phyloP scores from a whole-genome alignment of 2,888 invertebrate genomes.

The Drosophila neotestacea region DNA sequence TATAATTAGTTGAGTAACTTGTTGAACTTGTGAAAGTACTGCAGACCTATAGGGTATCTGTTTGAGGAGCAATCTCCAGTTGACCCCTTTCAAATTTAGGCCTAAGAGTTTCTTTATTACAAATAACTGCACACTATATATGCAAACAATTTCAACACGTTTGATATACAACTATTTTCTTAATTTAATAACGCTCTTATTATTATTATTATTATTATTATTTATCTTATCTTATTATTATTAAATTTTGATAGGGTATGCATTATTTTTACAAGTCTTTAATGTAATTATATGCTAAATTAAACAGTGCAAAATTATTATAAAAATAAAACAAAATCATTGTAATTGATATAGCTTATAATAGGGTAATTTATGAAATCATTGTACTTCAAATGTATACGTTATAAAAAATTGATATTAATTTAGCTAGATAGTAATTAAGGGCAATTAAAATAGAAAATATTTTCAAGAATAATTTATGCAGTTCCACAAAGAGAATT shows the following conservation, averaged over 20 bases:
- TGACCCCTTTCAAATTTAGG: background rate
- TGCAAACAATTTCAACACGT: no score
- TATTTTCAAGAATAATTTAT: background rate
- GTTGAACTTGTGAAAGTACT: background rate
- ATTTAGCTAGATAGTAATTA: background rate
- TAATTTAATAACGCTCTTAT: no score
- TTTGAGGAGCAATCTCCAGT: background rate
- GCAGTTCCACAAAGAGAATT: background rate
- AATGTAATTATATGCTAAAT: no score
- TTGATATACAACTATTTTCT: no score
- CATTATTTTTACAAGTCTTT: background rate
- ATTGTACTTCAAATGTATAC: slow-evolving; percentile 2
- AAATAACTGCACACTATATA: background rate
- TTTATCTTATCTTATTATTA: no score
- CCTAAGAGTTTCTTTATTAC: no score
- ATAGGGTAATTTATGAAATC: slow-evolving; percentile 1
- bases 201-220: no score
- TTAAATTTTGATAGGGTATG: no score
- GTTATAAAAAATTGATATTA: background rate
- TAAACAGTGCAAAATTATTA: background rate
- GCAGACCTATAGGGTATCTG: background rate
- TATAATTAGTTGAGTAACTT: no score
- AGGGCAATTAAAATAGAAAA: slow-evolving; percentile 9
- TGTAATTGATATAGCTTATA: slow-evolving; percentile 16
- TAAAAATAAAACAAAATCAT: slow-evolving; percentile 4